Evolutionary conservation across 1,140 invertebrate genomes (phyloP).

Genomic region (Atta texana): DNA sequence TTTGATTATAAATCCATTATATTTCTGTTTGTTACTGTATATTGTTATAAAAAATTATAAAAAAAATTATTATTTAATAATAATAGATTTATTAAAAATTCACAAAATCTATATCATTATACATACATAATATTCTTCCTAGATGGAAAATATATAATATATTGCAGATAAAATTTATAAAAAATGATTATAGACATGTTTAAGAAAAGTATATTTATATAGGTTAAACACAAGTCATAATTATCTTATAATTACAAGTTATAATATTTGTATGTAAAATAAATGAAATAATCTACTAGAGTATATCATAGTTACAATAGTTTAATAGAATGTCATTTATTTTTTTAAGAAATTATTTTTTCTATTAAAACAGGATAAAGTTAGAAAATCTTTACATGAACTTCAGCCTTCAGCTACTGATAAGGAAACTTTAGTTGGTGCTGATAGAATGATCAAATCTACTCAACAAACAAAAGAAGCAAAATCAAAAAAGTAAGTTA

Average conservation of each 20-base stretch:
- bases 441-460: constrained; percentile 80
- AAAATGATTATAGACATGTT: not conserved
- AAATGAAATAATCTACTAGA: not conserved
- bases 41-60: not conserved
- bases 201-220: not conserved
- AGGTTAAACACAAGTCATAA: not conserved
- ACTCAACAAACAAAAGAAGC: constrained; percentile 69
- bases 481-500: constrained; percentile 79
- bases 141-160: not conserved
- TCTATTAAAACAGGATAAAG: constrained; percentile 79
- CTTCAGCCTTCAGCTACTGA: constrained; percentile 88
- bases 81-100: constrained; percentile 8
- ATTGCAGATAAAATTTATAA: not conserved
- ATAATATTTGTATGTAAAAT: constrained; percentile 2
- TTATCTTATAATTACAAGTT: not conserved
- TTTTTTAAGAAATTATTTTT: constrained; percentile 51
- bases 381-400: constrained; percentile 88
- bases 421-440: constrained; percentile 89
- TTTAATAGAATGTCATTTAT: constrained; percentile 3
- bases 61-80: not conserved
- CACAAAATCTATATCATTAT: not conserved
- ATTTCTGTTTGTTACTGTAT: not conserved
- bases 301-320: constrained; percentile 12
- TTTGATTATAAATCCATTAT: constrained; percentile 1
- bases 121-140: not conserved